Base-by-base conservation (phyloP, 2,888 invertebrate genomes). In the Phengaris arion region DNA sequence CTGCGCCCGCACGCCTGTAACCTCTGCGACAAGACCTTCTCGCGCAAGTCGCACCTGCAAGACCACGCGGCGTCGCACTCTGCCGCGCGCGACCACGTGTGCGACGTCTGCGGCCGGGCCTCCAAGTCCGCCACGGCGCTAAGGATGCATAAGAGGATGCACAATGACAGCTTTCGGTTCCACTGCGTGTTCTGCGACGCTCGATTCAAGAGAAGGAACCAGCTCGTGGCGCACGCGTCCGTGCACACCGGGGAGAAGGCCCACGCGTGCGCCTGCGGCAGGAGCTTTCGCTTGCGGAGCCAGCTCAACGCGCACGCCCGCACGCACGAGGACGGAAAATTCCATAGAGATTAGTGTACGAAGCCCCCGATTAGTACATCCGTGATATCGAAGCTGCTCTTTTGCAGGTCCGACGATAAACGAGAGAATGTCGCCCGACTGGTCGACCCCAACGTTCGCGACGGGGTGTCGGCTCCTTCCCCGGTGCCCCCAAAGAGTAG, bases 221-320 rank as follows among this genome's bases (percentile, higher is more conserved):
- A 95, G 82, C 85, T 95, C 80, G 83, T 88, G 75, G 93, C 94
- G 72, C 95, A 95, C 82, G 82, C 87, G 64, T 88, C 92, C 69
- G 91, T 94, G 75, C 95, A 95, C 83, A 93, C 94, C 0, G 95
- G 94, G 6, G 94, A 94, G 80, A 90, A 90, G 78, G 93, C 94
- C 64, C 92, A 94, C 82, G 81, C 79, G 6, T 95, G 96, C 82
- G 78, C 84, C 13, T 95, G 95, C 83, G 90, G 89, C 8, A 89
- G 87, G 77, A 85, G 90, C 51, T 95, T 95, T 82, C 86, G 95
- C 1, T 81, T 90, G 77, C 84, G 88, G 81, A 79, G 79, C n/a
- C 90, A 89, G 80, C 86, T 89, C 69, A 81, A 81, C 35, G 76
- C 80, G 0, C 89, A 88, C 80, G 75, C 77, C 9, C 80, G 82